These are phyloP conservation scores for Alcedo quadribrachys DNA, from an alignment of 2,797 vertebrate species.

Conservation along the genomic window DNA sequence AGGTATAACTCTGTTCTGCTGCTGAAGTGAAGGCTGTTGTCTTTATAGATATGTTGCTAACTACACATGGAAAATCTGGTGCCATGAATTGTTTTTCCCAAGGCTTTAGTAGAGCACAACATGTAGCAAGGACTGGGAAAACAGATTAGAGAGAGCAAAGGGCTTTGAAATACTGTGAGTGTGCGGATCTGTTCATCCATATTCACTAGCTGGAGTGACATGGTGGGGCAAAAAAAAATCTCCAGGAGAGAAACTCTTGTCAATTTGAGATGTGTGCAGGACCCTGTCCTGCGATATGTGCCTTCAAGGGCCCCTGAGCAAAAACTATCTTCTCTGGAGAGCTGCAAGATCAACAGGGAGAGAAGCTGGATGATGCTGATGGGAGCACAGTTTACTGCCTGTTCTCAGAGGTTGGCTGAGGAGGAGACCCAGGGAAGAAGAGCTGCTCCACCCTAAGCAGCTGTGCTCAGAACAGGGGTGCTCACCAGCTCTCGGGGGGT, in stretches of 20 bases:
- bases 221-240: background rate
- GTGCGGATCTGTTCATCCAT: background rate
- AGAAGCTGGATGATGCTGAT: background rate
- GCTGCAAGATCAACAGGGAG: background rate
- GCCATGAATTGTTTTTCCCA: background rate
- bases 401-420: background rate
- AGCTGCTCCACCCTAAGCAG: background rate
- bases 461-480: background rate
- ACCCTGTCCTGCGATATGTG: background rate
- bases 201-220: background rate
- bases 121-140: background rate
- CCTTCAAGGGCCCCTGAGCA: background rate
- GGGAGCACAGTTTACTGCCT: accelerated
- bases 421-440: background rate
- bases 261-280: background rate
- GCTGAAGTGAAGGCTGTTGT: background rate
- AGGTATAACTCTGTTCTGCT: background rate
- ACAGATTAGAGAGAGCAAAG: background rate
- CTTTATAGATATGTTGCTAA: background rate
- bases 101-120: background rate
- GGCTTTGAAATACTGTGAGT: background rate
- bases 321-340: background rate
- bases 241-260: background rate
- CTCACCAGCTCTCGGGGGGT: background rate
- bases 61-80: accelerated